Evolutionary conservation across 2,797 vertebrate genomes (phyloP).

Genomic region (Enteromius viviparus): DNA sequence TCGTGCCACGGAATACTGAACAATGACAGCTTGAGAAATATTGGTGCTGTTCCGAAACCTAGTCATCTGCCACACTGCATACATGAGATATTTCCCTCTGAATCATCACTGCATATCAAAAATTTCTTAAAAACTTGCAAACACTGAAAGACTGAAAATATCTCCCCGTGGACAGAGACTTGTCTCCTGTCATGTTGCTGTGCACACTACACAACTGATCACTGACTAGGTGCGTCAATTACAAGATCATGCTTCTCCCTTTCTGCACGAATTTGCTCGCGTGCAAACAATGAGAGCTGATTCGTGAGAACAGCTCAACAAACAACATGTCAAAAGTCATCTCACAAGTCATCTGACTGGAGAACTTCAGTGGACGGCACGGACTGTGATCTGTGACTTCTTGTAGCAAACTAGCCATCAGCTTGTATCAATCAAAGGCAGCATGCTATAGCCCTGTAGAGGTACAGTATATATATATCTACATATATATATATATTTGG

Average conservation of each 20-base stretch:
- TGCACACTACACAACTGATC: neutral
- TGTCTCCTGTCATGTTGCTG: constrained; percentile 1
- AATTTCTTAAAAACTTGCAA: neutral
- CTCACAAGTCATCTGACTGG: neutral
- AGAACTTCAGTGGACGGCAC: neutral
- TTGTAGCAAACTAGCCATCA: constrained; percentile 15
- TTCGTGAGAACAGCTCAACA: constrained; percentile 1
- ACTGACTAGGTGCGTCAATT: neutral
- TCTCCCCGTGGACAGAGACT: neutral
- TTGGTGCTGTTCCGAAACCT: neutral
- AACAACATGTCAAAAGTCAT: constrained; percentile 1
- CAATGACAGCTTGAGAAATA: constrained; percentile 29
- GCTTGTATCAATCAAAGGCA: neutral
- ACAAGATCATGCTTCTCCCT: neutral
- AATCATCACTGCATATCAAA: neutral
- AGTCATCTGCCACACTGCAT: neutral
- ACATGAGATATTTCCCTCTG: neutral
- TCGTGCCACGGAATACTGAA: constrained; percentile 29
- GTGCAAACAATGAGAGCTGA: neutral
- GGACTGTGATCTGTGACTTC: neutral
- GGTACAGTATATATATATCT: neutral
- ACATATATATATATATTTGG: neutral
- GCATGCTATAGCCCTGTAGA: neutral
- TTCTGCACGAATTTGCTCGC: neutral
- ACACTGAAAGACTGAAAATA: neutral